A percentile compares a stretch with the other conserved stretches of the same genome.
These are phyloP conservation scores for Lichenostomus cassidix DNA, from an alignment of 2,113 vertebrate genomes.

Conservation along the genomic window DNA sequence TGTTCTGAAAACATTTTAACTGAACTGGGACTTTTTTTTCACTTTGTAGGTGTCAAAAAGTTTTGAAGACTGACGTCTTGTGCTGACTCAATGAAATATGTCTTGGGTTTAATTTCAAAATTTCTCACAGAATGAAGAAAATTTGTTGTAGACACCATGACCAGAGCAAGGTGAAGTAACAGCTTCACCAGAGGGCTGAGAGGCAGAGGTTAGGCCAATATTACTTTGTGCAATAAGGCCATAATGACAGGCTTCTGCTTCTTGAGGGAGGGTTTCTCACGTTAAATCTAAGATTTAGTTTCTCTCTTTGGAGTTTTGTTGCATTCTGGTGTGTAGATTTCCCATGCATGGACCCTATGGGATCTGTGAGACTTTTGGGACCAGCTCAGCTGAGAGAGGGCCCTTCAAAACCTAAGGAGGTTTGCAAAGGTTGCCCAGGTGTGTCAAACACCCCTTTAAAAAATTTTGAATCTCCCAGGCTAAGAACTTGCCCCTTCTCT, in stretches of 20 bases:
- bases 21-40: not conserved
- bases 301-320: not conserved
- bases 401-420: not conserved
- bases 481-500: not conserved
- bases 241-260: not conserved
- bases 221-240: not conserved
- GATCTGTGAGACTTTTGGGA: not conserved
- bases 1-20: not conserved
- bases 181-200: not conserved
- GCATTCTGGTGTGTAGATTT: not conserved
- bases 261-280: not conserved
- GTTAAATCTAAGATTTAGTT: not conserved
- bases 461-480: not conserved
- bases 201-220: not conserved
- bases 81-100: not conserved
- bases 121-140: not conserved
- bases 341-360: fast-evolving
- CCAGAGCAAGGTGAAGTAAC: not conserved
- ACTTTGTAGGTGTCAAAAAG: not conserved
- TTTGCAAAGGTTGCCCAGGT: not conserved
- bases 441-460: not conserved
- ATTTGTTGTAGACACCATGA: not conserved
- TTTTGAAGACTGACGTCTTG: not conserved
- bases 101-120: not conserved
- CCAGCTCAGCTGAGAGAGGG: not conserved